A percentile compares a stretch with the other conserved stretches of the same genome.
These are phyloP conservation scores for Percina caprodes DNA, from an alignment of 2,113 vertebrate genomes.

Conservation along the genomic window DNA sequence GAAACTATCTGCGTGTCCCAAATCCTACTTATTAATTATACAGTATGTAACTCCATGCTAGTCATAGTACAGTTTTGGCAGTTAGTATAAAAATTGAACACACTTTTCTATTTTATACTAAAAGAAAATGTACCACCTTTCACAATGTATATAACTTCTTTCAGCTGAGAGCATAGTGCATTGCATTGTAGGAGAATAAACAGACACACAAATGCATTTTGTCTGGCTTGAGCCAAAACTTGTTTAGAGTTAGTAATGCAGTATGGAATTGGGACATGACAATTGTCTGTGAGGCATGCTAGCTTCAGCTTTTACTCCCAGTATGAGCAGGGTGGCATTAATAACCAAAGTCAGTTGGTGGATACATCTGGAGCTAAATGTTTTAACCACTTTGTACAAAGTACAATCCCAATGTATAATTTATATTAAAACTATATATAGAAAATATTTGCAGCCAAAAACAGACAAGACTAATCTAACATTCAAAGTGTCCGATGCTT, in stretches of 20 bases:
- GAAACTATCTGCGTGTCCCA: background rate
- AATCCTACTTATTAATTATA: background rate
- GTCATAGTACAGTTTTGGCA: background rate
- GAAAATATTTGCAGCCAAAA: background rate
- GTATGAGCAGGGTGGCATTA: no score
- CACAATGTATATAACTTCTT: background rate
- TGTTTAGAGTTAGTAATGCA: background rate
- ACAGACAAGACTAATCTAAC: background rate
- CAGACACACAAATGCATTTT: no score
- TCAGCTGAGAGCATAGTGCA: background rate
- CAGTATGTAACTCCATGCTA: background rate
- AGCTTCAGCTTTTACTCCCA: no score
- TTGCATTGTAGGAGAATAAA: no score
- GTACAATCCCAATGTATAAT: background rate
- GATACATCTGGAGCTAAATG: background rate
- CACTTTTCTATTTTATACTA: background rate
- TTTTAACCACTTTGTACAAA: background rate
- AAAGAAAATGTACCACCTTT: background rate
- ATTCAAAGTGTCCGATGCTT: background rate
- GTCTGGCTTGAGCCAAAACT: no score
- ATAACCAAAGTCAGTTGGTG: background rate
- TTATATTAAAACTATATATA: background rate
- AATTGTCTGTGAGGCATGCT: background rate
- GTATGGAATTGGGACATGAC: background rate
- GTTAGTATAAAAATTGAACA: background rate